Base-by-base conservation (phyloP, 2,888 invertebrate species). In the Dichetophora obliterata region DNA sequence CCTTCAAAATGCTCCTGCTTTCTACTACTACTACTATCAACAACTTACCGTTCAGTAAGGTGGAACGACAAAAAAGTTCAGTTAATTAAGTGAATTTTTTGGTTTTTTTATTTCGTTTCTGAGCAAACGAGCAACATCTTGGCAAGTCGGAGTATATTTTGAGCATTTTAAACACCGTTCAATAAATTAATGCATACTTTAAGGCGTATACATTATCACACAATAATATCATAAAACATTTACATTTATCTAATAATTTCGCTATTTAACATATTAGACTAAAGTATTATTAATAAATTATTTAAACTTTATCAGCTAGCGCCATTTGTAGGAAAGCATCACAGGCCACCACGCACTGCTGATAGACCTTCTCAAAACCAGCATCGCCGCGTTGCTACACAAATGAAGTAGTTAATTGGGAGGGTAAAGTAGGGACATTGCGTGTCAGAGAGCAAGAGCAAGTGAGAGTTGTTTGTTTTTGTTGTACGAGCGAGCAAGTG, bases 301-400 rank as follows among this genome's bases (percentile, higher is more conserved):
- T 63, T 82, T 82, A 84, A 22, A 84, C 68, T 61, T 83, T 82
- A 75, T 82, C 82, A 65, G 83, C 81, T 22, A 82, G 19, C 52
- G 80, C 84, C 70, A 87, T 82, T 81, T 92, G 90, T 81, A 94
- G 88, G 89, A 95, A 95, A 59, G 91, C 92, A 76, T 90, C 90
- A 82, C 93, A 93, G 76, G 93, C 93, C 77, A 94, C 90, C 1
- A 92, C 83, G 86, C 95, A 94, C 86, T 95, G 95, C 79, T 94
- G 91, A 84, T 93, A 95, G 81, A 94, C 95, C 84, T 92, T 92
- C 84, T 94, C 93, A 88, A 96, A 96, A 14, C 94, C 95, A 77
- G 90, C 91, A 71, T 91, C 91, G 70, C 92, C 93, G 52, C 88
- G 86, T 88, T 94, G 93, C 94, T 94, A 86, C 77, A 81, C 78